Conservation (phyloP, 2,113 vertebrate species). For the Edolisoma coerulescens region DNA sequence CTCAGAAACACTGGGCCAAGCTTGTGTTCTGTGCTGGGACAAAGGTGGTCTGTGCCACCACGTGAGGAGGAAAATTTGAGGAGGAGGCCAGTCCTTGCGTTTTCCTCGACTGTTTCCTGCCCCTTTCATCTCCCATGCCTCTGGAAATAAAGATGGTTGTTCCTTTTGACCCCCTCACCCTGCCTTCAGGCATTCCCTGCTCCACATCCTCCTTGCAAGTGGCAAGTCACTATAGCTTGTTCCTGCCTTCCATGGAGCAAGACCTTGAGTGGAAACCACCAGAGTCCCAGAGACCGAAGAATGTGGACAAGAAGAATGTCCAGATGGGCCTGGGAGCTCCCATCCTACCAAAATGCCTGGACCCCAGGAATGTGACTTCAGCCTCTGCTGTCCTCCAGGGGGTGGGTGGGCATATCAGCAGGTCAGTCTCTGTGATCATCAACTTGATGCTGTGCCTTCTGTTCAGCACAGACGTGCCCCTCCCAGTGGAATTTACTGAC, state of each 20-base stretch:
- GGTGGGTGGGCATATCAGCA: not conserved
- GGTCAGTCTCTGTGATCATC: not conserved
- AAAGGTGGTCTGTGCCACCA: rapidly evolving
- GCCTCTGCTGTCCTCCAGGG: not conserved
- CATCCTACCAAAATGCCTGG: rapidly evolving
- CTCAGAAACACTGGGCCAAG: not conserved
- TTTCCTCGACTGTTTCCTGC: not conserved
- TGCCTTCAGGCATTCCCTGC: not conserved
- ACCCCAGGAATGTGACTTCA: too few species aligned
- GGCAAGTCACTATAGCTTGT: too few species aligned
- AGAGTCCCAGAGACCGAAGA: not conserved
- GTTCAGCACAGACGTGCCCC: not conserved
- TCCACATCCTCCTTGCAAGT: rapidly evolving
- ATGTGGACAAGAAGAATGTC: not conserved
- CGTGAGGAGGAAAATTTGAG: rapidly evolving
- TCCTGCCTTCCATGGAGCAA: not conserved
- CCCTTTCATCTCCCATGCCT: not conserved
- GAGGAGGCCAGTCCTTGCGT: not conserved
- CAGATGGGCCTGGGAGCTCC: not conserved
- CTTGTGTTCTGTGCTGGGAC: not conserved
- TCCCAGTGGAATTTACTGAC: not conserved
- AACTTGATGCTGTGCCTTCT: not conserved
- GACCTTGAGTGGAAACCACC: not conserved
- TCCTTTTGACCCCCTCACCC: not conserved
- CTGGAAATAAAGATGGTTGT: not conserved